Base-by-base conservation (phyloP, 1,140 invertebrate genomes). In the Atta cephalotes region DNA sequence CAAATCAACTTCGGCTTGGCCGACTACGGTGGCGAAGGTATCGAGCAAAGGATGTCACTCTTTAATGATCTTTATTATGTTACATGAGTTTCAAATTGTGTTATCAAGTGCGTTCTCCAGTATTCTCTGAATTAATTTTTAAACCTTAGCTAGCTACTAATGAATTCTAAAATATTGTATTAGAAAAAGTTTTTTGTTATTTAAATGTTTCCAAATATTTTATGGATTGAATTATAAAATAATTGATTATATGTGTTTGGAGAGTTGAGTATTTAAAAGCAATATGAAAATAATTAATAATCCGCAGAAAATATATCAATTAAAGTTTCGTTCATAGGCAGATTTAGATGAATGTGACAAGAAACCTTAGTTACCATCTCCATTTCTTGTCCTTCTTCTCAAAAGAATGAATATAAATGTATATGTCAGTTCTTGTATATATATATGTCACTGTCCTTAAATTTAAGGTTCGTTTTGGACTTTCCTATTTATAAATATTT, bases 1-100 rank as follows among this genome's bases (percentile, higher is more conserved):
- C 89, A 90, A 89, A 63, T 53, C 35, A 12, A 60, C 87, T 79
- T 65, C 21, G 25, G 18, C 39, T 63, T 49, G 28, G 18, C 63
- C 25, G 21, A 51, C 45, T 56, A 21, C 51, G 31, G 21, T 25
- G 16, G 16, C 14, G 25, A 49, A 58, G 77, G 49, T 68, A 16
- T 14, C 14, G n/a, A 70, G 39, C 12, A 62, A 56, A 82, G 49
- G 6, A 31, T 56, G 62, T 58, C 82, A 31, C 51, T 85, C 14
- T 16, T 18, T 56, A 5, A 65, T 21, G 25, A 62, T 39, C 39
- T 70, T 68, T 56, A 49, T 58, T 68, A 82, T 62, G 77, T 68
- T n/a, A 12, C 31, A 12, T 25, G 25, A 68, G 39, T 49, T 80
- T 82, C 39, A 71, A 86, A 51, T 2, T 86, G 12, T 21, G 14